Evolutionary conservation across 92 coral and sea anemone species (phyloP).

Genomic region (Phymanthus crucifer): DNA sequence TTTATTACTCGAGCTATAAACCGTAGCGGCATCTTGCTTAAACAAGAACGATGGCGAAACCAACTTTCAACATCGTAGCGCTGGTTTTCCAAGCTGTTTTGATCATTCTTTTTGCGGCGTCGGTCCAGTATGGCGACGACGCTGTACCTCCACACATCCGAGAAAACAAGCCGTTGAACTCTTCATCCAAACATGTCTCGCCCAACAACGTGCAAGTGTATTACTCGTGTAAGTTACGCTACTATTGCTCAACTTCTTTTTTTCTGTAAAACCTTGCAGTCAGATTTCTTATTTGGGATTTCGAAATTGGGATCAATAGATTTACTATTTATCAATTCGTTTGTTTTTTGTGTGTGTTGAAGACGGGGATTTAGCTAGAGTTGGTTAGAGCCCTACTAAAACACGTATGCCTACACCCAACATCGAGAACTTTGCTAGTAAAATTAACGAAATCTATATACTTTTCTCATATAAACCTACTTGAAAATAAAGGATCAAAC

Average conservation of each 20-base stretch:
- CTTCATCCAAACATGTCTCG: not conserved
- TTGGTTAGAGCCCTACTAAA: too few species aligned
- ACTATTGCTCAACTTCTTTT: not conserved
- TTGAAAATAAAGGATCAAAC: too few species aligned
- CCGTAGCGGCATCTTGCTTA: not conserved
- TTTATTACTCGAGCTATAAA: not conserved
- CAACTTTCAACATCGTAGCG: constrained; percentile 55
- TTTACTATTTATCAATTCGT: too few species aligned
- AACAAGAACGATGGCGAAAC: not conserved
- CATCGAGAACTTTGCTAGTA: too few species aligned
- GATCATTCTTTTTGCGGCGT: constrained; percentile 62
- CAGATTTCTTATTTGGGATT: not conserved
- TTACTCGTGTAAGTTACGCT: constrained; percentile 29
- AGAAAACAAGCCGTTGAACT: not conserved
- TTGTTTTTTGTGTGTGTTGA: too few species aligned
- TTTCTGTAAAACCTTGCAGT: not conserved
- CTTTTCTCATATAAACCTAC: too few species aligned
- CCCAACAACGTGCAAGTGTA: constrained; percentile 9
- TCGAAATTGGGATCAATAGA: too few species aligned
- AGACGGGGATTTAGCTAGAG: too few species aligned
- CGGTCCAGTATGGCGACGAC: constrained; percentile 75
- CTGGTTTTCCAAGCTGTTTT: constrained; percentile 61
- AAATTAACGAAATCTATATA: too few species aligned
- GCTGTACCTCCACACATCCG: constrained; percentile 59
- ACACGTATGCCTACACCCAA: too few species aligned